Conservation (phyloP, 2,888 invertebrate genomes). For the Caenorhabditis sinica region DNA sequence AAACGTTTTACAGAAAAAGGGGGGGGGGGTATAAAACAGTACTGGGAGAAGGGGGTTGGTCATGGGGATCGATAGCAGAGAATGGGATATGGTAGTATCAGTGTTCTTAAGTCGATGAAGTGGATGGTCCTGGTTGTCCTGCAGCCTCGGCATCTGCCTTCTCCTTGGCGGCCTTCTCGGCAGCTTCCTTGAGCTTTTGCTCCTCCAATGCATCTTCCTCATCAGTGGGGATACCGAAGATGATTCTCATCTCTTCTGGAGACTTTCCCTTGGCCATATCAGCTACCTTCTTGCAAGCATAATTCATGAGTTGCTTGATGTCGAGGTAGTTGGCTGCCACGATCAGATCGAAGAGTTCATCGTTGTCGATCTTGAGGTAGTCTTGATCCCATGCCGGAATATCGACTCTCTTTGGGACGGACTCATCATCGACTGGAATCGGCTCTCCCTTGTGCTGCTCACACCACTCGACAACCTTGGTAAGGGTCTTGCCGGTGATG, state of each 20-base stretch:
- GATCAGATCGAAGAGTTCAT: constrained; percentile 2
- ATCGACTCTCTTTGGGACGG: background rate
- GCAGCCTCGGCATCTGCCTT: background rate
- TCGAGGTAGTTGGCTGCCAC: background rate
- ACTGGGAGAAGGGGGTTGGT: no score
- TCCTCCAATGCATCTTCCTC: constrained; percentile 20
- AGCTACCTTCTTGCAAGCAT: background rate
- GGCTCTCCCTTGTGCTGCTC: constrained; percentile 18
- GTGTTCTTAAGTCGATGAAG: no score
- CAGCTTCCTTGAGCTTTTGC: background rate
- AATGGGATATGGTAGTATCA: no score
- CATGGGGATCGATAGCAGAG: no score
- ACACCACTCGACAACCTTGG: constrained; percentile 7
- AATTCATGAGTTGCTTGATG: background rate
- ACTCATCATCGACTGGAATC: background rate
- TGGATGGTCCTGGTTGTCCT: no score
- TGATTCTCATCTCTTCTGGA: constrained; percentile 7
- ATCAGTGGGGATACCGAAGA: constrained; percentile 3
- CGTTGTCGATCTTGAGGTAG: background rate
- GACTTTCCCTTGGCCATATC: background rate
- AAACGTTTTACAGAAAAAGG: no score
- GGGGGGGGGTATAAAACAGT: no score
- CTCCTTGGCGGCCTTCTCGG: background rate
- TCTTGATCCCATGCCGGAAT: constrained; percentile 4
- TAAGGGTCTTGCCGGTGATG: background rate